Evolutionary conservation across 2,113 vertebrate genomes (phyloP).

Genomic region (Perca fluviatilis): DNA sequence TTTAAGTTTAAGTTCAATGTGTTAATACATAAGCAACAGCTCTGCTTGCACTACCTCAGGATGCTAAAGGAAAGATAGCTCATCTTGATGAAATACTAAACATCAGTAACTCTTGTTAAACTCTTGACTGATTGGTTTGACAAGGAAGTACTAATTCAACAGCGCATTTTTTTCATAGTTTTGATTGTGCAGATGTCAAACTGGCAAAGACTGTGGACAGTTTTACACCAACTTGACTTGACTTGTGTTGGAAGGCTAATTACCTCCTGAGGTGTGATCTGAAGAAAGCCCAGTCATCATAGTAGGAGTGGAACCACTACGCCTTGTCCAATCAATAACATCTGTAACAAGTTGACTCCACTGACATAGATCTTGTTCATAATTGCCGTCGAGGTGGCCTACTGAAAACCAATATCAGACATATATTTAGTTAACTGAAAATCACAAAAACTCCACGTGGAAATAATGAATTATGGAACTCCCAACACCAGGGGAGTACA

Average conservation of each 20-base stretch:
- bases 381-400: conserved; percentile 54
- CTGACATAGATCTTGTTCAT: conserved; percentile 53
- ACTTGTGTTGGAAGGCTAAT: neutral
- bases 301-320: conserved; percentile 52
- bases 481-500: neutral
- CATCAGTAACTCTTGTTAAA: neutral
- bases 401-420: conserved; percentile 24
- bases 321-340: conserved; percentile 65
- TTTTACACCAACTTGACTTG: neutral
- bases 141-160: neutral
- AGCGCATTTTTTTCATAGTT: neutral
- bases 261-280: conserved; percentile 75
- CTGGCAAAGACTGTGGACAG: neutral
- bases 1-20: neutral
- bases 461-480: neutral
- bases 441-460: neutral
- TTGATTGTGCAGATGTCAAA: neutral
- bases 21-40: neutral
- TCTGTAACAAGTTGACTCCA: conserved; percentile 60
- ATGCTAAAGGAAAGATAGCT: neutral
- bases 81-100: neutral
- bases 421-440: neutral
- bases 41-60: neutral
- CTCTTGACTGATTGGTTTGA: neutral
- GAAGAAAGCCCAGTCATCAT: conserved; percentile 50